Evolutionary conservation across 2,797 vertebrate species (phyloP).

Genomic region (Gallinago stenura): DNA sequence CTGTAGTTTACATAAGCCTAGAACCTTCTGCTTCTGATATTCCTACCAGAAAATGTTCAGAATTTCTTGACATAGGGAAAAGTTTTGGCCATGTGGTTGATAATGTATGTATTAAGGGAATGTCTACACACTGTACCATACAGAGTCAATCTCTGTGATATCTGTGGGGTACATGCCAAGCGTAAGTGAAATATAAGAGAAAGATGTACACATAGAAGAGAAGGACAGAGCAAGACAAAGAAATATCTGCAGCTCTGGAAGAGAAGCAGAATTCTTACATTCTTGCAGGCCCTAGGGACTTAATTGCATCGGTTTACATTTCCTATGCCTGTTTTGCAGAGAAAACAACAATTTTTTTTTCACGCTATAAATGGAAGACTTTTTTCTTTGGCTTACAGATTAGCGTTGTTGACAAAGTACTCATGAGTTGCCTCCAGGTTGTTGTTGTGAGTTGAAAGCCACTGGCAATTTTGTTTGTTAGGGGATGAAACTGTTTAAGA

Average conservation of each 20-base stretch:
- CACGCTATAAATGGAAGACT: not conserved
- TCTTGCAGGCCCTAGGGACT: not conserved
- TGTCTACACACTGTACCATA: not conserved
- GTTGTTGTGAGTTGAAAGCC: slow-evolving; percentile 49
- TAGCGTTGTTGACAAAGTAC: not conserved
- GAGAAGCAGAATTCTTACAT: not conserved
- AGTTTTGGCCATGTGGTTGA: not conserved
- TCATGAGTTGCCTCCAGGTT: not conserved
- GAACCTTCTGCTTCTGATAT: not conserved
- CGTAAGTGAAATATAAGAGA: not conserved
- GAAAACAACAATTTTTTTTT: not conserved
- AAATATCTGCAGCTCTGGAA: not conserved
- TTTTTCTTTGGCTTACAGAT: not conserved
- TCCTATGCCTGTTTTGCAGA: not conserved
- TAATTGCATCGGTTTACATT: not conserved
- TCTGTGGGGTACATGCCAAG: not conserved
- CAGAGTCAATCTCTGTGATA: not conserved
- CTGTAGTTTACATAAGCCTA: not conserved
- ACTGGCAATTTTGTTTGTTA: slow-evolving; percentile 47
- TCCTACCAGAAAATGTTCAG: not conserved
- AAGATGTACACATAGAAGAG: not conserved
- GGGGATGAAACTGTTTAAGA: not conserved
- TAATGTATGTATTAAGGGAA: not conserved
- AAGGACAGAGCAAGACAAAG: not conserved
- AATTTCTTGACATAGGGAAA: not conserved